phyloP scores from a whole-genome alignment of 1,140 invertebrate species.

The Brachionus manjavacas region DNA sequence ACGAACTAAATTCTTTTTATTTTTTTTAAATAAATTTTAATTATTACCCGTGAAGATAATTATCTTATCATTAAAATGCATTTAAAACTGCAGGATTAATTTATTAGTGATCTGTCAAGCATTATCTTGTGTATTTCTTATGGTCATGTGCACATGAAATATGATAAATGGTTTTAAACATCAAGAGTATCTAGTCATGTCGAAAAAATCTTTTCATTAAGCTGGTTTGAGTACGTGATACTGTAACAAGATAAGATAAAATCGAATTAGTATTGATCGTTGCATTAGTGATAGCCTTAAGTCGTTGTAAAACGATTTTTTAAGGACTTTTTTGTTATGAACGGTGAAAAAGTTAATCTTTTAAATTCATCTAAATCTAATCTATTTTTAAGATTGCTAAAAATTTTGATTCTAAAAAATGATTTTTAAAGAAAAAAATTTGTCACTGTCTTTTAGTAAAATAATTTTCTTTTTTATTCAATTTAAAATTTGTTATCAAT shows the following conservation, averaged over 20 bases:
- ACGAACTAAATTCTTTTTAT: background rate
- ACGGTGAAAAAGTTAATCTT: background rate
- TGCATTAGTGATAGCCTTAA: background rate
- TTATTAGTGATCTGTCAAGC: conserved; percentile 9
- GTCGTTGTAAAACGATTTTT: background rate
- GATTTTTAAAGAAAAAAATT: background rate
- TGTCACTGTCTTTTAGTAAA: background rate
- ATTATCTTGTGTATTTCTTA: background rate
- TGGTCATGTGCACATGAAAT: conserved; percentile 7
- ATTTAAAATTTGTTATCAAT: too few species aligned
- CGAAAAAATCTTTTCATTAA: background rate
- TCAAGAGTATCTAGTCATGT: background rate
- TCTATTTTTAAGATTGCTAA: background rate
- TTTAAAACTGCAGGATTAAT: conserved; percentile 21
- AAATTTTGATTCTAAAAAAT: background rate
- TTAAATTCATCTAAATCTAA: background rate
- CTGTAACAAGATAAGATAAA: background rate
- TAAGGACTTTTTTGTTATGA: background rate
- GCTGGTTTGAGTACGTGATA: background rate
- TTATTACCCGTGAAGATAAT: background rate
- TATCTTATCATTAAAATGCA: conserved; percentile 24
- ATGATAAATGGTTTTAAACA: background rate
- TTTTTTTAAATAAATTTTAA: background rate
- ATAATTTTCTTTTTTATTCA: background rate
- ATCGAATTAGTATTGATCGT: background rate